phyloP scores from a whole-genome alignment of 2,113 vertebrate species.

The Pandion haliaetus region DNA sequence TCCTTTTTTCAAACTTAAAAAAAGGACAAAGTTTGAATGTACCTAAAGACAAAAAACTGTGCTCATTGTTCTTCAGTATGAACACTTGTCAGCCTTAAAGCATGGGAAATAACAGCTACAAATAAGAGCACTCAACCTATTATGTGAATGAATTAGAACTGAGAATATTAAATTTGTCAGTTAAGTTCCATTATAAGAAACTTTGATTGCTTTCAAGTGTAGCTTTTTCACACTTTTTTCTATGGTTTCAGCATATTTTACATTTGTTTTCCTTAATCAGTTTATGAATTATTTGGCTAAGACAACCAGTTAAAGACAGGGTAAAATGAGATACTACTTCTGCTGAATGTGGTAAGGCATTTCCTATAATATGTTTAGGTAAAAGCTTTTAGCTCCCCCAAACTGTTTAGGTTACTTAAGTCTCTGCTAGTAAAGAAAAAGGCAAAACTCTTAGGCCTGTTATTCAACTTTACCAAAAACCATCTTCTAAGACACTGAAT shows the following conservation, averaged over 20 bases:
- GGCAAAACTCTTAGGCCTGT: not conserved
- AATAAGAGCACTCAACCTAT: not conserved
- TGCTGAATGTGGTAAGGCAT: not conserved
- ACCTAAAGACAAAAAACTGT: not conserved
- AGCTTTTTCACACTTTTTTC: not conserved
- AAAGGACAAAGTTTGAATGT: not conserved
- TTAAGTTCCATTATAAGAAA: not conserved
- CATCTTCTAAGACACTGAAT: not conserved
- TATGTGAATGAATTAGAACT: not conserved
- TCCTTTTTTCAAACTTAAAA: not conserved
- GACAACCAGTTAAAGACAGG: not conserved
- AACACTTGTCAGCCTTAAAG: not conserved
- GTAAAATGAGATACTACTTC: not conserved
- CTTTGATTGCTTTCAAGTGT: not conserved
- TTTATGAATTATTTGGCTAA: not conserved
- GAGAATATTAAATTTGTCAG: not conserved
- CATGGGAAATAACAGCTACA: not conserved
- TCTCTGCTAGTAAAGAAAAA: not conserved
- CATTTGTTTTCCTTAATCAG: not conserved
- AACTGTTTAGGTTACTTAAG: not conserved
- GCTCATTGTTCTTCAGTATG: not conserved
- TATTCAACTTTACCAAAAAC: not conserved
- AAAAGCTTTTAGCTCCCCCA: not conserved
- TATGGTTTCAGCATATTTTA: not conserved
- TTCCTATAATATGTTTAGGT: not conserved